phyloP scores from a whole-genome alignment of 2,113 vertebrate genomes.

The Bostrychus sinensis region DNA sequence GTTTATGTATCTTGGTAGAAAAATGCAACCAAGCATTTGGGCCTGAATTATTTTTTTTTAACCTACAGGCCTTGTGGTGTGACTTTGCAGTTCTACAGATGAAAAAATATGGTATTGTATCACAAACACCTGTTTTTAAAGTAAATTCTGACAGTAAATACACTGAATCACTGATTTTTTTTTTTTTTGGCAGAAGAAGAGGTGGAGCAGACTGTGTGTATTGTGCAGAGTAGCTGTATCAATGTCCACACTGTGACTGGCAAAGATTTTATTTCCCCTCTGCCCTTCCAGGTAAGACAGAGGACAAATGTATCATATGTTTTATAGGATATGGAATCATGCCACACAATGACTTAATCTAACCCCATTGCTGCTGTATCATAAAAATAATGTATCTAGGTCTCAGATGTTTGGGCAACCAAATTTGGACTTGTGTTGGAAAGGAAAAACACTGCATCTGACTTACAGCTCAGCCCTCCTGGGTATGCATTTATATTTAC shows the following conservation, averaged over 20 bases:
- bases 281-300: constrained; percentile 91
- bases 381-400: constrained; percentile 70
- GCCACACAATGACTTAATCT: neutral
- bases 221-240: constrained; percentile 91
- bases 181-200: constrained; percentile 65
- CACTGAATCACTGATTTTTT: neutral
- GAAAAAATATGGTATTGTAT: constrained; percentile 82
- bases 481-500: constrained; percentile 74
- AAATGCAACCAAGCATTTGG: too few relatives aligned
- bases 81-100: constrained; percentile 88
- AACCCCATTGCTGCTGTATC: neutral
- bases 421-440: constrained; percentile 94
- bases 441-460: constrained; percentile 85
- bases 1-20: too few relatives aligned
- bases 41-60: constrained; percentile 41
- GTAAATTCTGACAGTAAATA: neutral
- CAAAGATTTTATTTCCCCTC: constrained; percentile 93
- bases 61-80: constrained; percentile 93
- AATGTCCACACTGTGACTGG: constrained; percentile 94
- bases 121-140: neutral
- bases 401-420: constrained; percentile 92
- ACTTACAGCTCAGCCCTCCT: constrained; percentile 82
- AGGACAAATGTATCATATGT: too few relatives aligned
- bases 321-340: neutral
- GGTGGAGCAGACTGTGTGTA: constrained; percentile 86